Evolutionary conservation across 2,888 invertebrate species (phyloP), one percentile per base, ranked within the genome.

Genomic region (Rotaria macrura): DNA sequence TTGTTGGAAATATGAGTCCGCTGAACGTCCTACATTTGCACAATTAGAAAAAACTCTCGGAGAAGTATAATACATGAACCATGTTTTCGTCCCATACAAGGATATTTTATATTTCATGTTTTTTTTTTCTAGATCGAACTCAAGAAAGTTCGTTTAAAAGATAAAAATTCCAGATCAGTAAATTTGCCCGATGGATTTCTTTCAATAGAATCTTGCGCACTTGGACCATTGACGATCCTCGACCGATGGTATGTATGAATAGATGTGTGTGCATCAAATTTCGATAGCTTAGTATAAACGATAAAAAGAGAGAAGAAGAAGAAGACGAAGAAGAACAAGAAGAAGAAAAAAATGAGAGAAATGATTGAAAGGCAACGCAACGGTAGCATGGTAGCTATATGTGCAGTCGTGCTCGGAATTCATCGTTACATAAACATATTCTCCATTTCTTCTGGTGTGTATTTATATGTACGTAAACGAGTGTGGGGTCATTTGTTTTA

Each of bases 361-460:
- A 65, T 65, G 65, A 34, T 65, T 65, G 65, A 65, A 65, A 65
- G 65, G 65, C 65, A 65, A 65, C 34, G 65, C 34, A 65, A 65
- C 65, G 65, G 65, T 43, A 79, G 40, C 25, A 79, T n/a, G 34
- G n/a, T n/a, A n/a, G n/a, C n/a, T 43, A 43, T 40, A 79, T 43
- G 23, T 25, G 38, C 40, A 79, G n/a, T 79, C 40, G 43, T 79
- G 40, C 43, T 40, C n/a, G 43, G 79, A 43, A 79, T 79, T 43
- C 43, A 79, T 43, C 43, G 79, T 79, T 79, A 79, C 79, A 79
- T 79, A 79, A 79, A 79, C 40, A 43, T n/a, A 34, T n/a, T 65
- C 34, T 65, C 20, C n/a, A 65, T 65, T 65, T 65, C 65, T 65
- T 65, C 65, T 65, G 38, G 17, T 65, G 34, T 65, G 29, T 65